Percentiles rank a stretch among this genome's conserved stretches.
Conservation (phyloP, 2,113 vertebrate genomes). For the Anarrhichthys ocellatus region DNA sequence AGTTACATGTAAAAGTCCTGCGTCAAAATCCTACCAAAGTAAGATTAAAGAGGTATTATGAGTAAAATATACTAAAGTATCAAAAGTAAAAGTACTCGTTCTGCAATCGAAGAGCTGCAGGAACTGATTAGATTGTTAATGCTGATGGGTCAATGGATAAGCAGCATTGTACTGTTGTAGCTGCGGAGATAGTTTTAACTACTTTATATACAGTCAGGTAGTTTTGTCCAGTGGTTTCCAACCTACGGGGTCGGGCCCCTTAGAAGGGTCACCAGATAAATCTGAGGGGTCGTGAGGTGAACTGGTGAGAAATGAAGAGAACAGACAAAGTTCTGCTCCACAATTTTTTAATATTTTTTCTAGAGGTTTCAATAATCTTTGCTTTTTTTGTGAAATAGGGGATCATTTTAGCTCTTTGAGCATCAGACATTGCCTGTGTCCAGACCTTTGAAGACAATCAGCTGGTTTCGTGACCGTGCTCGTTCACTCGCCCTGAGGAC, state of each 20-base stretch:
- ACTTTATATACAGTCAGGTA: background rate
- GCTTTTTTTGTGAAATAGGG: background rate
- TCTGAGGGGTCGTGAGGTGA: background rate
- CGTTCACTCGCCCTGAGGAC: background rate
- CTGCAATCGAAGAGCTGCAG: background rate
- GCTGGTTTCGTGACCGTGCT: background rate
- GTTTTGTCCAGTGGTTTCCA: background rate
- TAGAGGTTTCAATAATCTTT: too few species aligned
- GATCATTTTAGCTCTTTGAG: background rate
- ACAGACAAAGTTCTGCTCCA: background rate
- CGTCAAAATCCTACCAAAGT: background rate
- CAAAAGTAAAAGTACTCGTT: background rate
- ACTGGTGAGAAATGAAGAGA: background rate
- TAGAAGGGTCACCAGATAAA: background rate
- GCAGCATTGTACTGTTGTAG: background rate
- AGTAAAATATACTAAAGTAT: background rate
- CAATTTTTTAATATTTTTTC: background rate
- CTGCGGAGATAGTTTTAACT: background rate
- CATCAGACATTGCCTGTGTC: background rate
- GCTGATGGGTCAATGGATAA: background rate
- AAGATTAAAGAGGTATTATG: background rate
- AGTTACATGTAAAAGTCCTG: background rate
- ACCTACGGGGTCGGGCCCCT: background rate
- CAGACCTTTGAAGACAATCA: slow-evolving; percentile 21
- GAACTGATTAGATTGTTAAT: background rate